Evolutionary conservation across 1,140 invertebrate species (phyloP).

Genomic region (Drosophila suzukii): DNA sequence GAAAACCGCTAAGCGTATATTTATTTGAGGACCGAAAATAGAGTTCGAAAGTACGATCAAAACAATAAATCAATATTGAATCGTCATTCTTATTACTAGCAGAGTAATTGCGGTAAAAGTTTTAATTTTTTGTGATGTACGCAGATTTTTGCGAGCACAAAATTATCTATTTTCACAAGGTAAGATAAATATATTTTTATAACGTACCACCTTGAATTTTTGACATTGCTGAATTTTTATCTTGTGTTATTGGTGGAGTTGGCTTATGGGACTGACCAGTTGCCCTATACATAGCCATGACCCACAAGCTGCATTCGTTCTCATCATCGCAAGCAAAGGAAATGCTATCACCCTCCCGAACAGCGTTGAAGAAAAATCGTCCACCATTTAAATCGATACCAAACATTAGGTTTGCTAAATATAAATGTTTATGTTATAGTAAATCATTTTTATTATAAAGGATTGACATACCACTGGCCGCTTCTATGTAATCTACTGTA

Average conservation of each 20-base stretch:
- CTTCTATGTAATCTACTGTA: constrained; percentile 99
- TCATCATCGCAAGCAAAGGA: constrained; percentile 99
- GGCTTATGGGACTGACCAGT: constrained; percentile 99
- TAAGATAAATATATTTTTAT: neutral
- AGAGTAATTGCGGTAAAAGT: no score
- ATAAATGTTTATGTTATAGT: neutral
- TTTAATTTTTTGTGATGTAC: no score
- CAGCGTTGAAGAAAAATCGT: constrained; percentile 98
- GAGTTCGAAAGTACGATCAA: no score
- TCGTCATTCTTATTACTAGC: no score
- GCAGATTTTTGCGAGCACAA: no score
- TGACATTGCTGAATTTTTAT: constrained; percentile 94
- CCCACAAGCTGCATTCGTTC: constrained; percentile 99
- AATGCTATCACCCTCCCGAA: constrained; percentile 98
- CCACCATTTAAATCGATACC: constrained; percentile 95
- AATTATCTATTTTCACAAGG: neutral
- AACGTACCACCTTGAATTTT: constrained; percentile 91
- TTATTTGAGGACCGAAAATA: no score
- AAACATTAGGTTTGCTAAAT: constrained; percentile 94
- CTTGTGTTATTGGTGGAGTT: constrained; percentile 95
- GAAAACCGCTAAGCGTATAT: no score
- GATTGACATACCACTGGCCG: constrained; percentile 89
- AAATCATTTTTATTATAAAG: neutral
- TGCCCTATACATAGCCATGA: constrained; percentile 99
- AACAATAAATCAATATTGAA: no score